Evolutionary conservation across 2,888 invertebrate genomes (phyloP), one percentile per base, ranked within the genome.

Genomic region (Amiota mariae): DNA sequence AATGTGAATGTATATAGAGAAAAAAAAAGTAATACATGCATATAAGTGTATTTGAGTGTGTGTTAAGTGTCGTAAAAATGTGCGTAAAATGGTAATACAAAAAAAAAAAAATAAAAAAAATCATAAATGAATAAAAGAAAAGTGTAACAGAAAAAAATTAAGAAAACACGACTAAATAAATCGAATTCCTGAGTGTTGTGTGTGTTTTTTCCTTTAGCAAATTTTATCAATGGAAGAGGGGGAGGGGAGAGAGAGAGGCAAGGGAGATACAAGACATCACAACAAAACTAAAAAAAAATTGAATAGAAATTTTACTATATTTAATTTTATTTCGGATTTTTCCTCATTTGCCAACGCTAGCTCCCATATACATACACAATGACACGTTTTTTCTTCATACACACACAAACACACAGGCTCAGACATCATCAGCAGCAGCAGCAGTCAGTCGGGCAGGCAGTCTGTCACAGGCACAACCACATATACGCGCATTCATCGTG

Each of bases 291-390:
- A 57, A 13, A 6, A 36, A 36, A 6, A 36, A 36, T 36, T 36
- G 36, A 36, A 36, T 4, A 59, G n/a, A 36, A 63, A 63, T 36
- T 36, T 13, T n/a, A 63, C 36, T 36, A 13, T 24, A 51, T 68
- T 51, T 68, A 68, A 68, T 68, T 68, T 68, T 68, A 68, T 54
- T 68, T 68, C n/a, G n/a, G 13, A 10, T 56, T 66, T 70, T 80
- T 82, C 75, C 74, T 15, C n/a, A 59, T 6, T 36, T 36, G 8
- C n/a, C 49, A 18, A 49, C 15, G 64, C 64, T 66, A 20, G 12
- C 66, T 18, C 51, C 51, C 51, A 54, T 85, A 84, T 84, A 85
- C 85, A 84, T 84, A 84, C 85, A 82, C 81, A 82, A 71, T 66
- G 48, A 68, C 72, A 84, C 85, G 82, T 81, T 83, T 84, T 84